Evolutionary conservation across 2,113 vertebrate genomes (phyloP), one percentile per base, ranked within the genome.

Genomic region (Coracopsis vasa): DNA sequence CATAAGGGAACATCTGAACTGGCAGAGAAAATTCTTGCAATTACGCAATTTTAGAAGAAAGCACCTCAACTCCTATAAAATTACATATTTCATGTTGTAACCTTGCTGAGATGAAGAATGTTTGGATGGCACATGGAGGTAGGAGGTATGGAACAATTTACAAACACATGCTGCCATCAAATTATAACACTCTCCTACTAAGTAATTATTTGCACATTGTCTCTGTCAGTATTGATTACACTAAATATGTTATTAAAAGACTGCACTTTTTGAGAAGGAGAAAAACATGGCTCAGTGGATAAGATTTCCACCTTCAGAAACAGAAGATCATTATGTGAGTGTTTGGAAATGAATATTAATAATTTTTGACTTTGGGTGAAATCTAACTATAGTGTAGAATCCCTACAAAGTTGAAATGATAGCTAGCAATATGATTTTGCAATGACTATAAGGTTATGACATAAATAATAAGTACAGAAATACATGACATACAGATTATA

Each of bases 61-160:
- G 11, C 8, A 60, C 42, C 72, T 75, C 17, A 42, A 5, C 11
- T 71, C 27, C 47, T 70, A 58, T 50, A 39, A 93, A 82, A 95
- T 78, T 72, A 61, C 16, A 29, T 67, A 84, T 82, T 95, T 89
- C 48, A 35, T 83, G 42, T 28, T 51, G 27, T 60, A 67, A 72
- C 44, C 69, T 91, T 83, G 56, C 75, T 92, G 89, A 90, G 85
- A 74, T 83, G 60, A 94, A 31, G 29, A 83, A 92, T 86, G 5
- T 80, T 87, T 88, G 64, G 28, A 88, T 35, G 50, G 61, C 51
- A 45, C 41, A 27, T 19, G 7, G 47, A 78, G 39, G 67, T 75
- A 86, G 92, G 78, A 92, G 67, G 60, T 51, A 86, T 39, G 29
- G 37, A 95, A 87, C 58, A 89, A 87, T 84, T 86, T 92, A 81